Evolutionary conservation across 2,113 vertebrate species (phyloP).

Genomic region (Psittacula cyanocephala): DNA sequence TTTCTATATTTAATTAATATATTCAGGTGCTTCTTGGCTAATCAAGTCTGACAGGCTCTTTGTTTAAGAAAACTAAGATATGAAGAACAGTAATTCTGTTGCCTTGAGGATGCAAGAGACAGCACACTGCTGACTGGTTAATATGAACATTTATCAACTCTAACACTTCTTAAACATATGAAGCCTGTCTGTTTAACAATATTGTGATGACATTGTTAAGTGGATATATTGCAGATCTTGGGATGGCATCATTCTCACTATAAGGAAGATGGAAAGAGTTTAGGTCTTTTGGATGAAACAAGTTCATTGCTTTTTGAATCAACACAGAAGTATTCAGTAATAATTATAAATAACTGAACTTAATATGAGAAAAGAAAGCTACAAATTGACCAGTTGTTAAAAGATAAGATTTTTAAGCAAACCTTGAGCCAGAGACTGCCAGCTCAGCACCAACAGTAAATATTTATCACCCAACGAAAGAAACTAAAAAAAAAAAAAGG

Average conservation of each 20-base stretch:
- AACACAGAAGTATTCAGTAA: not conserved
- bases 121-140: slow-evolving; percentile 21
- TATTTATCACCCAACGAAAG: not conserved
- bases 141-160: slow-evolving; percentile 25
- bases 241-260: not conserved
- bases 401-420: not conserved
- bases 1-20: slow-evolving; percentile 34
- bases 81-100: slow-evolving; percentile 11
- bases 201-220: slow-evolving; percentile 23
- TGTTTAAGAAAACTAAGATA: slow-evolving; percentile 42
- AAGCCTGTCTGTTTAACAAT: not conserved
- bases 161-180: not conserved
- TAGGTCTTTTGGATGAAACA: not conserved
- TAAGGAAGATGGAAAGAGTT: not conserved
- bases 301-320: not conserved
- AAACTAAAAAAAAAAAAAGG: not conserved
- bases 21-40: slow-evolving; percentile 40
- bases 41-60: slow-evolving; percentile 60
- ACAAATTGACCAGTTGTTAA: not conserved
- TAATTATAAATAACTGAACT: not conserved
- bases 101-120: slow-evolving; percentile 37
- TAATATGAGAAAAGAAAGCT: not conserved
- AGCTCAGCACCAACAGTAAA: not conserved
- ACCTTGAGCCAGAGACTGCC: not conserved
- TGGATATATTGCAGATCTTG: not conserved